Evolutionary conservation across 2,113 vertebrate genomes (phyloP).

Genomic region (Bufo bufo): DNA sequence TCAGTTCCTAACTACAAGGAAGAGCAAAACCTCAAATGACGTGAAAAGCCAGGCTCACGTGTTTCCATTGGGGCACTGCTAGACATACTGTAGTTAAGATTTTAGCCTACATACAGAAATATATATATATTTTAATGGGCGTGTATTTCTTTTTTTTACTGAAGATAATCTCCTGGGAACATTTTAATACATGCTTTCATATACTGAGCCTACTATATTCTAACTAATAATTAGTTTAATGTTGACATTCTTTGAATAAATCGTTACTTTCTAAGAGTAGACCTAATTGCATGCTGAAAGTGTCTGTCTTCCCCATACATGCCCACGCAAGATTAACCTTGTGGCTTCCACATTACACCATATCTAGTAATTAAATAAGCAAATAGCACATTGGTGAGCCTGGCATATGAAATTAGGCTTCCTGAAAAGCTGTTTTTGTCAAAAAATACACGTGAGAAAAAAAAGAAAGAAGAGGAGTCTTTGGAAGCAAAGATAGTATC

Average conservation of each 20-base stretch:
- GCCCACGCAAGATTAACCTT: conserved; percentile 1
- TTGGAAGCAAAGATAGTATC: conserved; percentile 7
- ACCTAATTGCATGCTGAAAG: conserved; percentile 10
- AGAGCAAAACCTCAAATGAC: no score
- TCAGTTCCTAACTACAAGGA: no score
- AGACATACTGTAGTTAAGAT: no score
- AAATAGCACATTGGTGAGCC: conserved; percentile 12
- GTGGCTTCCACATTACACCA: conserved; percentile 15
- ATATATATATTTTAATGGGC: not conserved
- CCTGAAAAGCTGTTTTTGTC: conserved; percentile 12
- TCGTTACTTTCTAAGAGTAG: not conserved
- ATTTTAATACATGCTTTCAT: not conserved
- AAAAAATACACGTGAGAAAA: not conserved
- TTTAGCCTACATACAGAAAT: no score
- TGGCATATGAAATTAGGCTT: conserved; percentile 16
- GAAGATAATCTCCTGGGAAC: not conserved
- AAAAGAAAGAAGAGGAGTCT: not conserved
- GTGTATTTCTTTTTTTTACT: not conserved
- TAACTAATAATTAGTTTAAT: not conserved
- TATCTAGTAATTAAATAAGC: conserved; percentile 47
- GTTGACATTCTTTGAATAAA: conserved; percentile 16
- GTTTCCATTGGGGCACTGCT: not conserved
- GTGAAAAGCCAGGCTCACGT: not conserved
- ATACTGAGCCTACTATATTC: not conserved
- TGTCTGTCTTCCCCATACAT: not conserved